Evolutionary conservation across 2,113 vertebrate species (phyloP).

Genomic region (Centropus bengalensis): DNA sequence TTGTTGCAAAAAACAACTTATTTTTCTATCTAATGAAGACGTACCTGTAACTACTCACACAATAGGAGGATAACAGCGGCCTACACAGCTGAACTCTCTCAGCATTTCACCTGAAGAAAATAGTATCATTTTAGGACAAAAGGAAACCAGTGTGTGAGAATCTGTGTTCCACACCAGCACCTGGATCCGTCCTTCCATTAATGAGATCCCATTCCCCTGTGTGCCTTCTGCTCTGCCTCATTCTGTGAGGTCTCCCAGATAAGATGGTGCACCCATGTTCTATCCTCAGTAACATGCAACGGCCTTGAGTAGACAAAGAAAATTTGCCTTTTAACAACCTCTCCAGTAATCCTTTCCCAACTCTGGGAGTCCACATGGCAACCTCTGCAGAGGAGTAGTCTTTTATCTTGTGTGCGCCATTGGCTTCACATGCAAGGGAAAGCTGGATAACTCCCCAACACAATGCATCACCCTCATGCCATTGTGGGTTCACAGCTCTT

Average conservation of each 20-base stretch:
- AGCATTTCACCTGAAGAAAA: neutral
- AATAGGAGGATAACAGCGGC: neutral
- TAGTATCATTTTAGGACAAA: neutral
- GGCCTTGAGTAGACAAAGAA: neutral
- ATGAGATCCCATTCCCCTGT: rapidly evolving
- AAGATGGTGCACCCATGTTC: neutral
- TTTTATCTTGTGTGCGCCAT: neutral
- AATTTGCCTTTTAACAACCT: neutral
- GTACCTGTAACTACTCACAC: neutral
- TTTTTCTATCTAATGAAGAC: neutral
- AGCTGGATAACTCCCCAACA: neutral
- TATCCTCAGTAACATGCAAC: neutral
- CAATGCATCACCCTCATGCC: neutral
- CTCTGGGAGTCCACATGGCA: neutral
- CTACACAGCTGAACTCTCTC: neutral
- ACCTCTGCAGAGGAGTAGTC: neutral
- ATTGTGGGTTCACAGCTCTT: neutral
- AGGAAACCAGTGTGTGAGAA: neutral
- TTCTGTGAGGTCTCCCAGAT: neutral
- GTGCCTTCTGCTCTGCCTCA: neutral
- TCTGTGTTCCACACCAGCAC: neutral
- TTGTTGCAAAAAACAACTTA: neutral
- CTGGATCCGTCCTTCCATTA: neutral
- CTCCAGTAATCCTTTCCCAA: neutral
- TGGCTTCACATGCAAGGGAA: neutral